phyloP scores from a whole-genome alignment of 2,888 invertebrate genomes.

The Miltochrista miniata region DNA sequence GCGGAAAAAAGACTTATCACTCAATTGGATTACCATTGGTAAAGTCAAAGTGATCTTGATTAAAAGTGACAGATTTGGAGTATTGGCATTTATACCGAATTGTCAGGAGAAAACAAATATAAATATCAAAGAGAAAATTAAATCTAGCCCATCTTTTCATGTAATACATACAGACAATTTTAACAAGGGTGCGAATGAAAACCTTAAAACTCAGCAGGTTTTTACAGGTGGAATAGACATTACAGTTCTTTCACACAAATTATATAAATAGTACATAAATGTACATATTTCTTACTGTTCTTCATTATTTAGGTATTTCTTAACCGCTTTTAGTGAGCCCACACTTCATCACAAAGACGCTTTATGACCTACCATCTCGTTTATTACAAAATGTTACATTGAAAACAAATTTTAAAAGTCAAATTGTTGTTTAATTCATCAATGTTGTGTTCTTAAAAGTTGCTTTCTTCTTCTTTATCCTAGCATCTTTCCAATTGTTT shows the following conservation, averaged over 20 bases:
- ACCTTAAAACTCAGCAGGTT: too few relatives aligned
- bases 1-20: constrained; percentile 11
- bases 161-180: too few relatives aligned
- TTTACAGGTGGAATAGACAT: too few relatives aligned
- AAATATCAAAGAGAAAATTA: neutral
- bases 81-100: neutral
- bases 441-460: constrained; percentile 45
- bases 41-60: neutral
- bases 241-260: too few relatives aligned
- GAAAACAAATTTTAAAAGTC: constrained; percentile 61
- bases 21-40: neutral
- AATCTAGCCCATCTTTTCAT: too few relatives aligned
- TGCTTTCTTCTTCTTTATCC: too few relatives aligned
- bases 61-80: neutral
- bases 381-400: constrained; percentile 61
- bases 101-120: neutral
- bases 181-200: too few relatives aligned
- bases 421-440: constrained; percentile 54
- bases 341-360: constrained; percentile 47
- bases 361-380: constrained; percentile 80
- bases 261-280: too few relatives aligned
- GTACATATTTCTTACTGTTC: too few relatives aligned
- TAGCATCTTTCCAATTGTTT: too few relatives aligned
- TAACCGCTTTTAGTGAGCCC: constrained; percentile 18
- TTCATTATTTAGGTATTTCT: neutral